These are phyloP conservation scores for Nothoprocta perdicaria DNA, from an alignment of 2,113 vertebrate genomes.

Conservation along the genomic window DNA sequence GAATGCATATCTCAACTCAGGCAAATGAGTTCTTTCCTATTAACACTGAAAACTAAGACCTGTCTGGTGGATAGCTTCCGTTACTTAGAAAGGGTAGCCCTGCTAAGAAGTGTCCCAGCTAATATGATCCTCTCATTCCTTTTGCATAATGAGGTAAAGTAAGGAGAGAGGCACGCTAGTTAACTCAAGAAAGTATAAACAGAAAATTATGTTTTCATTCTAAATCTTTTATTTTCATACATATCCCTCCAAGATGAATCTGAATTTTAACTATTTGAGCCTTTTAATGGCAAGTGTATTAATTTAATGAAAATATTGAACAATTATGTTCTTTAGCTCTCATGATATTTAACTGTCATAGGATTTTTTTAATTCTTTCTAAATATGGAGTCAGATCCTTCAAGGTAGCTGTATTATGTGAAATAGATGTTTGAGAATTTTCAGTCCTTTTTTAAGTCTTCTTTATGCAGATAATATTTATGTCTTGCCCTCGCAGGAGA, in stretches of 20 bases:
- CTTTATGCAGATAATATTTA: constrained; percentile 33
- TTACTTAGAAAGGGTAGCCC: background rate
- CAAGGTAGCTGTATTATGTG: background rate
- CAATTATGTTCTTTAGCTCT: background rate
- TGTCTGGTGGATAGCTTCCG: background rate
- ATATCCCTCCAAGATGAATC: background rate
- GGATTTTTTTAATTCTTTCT: background rate
- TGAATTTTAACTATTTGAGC: background rate
- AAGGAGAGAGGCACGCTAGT: background rate
- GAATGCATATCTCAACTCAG: background rate
- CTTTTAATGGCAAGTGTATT: background rate
- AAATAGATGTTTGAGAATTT: constrained; percentile 5
- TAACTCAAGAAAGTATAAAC: background rate
- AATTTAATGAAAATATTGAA: background rate
- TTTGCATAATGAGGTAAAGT: background rate
- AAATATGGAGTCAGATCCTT: background rate
- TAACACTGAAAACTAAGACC: background rate
- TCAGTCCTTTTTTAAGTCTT: constrained; percentile 25
- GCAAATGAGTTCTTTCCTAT: background rate
- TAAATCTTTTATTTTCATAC: background rate
- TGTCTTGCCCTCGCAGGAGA: constrained; percentile 52
- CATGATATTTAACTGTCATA: background rate
- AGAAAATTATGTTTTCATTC: background rate
- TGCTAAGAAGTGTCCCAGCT: background rate
- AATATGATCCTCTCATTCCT: background rate